Evolutionary conservation across 2,888 invertebrate genomes (phyloP).

Genomic region (Endomychus coccineus): DNA sequence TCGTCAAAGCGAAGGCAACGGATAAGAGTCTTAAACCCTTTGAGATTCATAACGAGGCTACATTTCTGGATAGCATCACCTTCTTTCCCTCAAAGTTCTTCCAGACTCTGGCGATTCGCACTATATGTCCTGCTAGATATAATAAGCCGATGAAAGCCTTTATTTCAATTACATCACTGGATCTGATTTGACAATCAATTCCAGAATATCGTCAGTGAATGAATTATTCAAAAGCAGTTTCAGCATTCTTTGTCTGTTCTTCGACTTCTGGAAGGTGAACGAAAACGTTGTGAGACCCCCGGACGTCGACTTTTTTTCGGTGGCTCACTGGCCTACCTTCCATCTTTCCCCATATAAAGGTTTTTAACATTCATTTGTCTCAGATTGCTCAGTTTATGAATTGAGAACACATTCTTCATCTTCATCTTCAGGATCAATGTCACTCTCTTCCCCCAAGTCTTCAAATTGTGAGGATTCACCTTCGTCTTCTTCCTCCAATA

Average conservation of each 20-base stretch:
- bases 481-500: too few species aligned
- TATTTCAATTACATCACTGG: too few species aligned
- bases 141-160: too few species aligned
- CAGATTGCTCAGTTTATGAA: conserved; percentile 4
- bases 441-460: conserved; percentile 7
- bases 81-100: too few species aligned
- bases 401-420: conserved; percentile 1
- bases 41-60: too few species aligned
- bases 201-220: conserved; percentile 20
- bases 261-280: conserved; percentile 21
- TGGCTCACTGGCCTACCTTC: conserved; percentile 17
- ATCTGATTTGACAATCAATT: conserved; percentile 23
- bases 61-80: too few species aligned
- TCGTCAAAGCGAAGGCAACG: too few species aligned
- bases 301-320: conserved; percentile 7
- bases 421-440: conserved; percentile 2
- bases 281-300: conserved; percentile 15
- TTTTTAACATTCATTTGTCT: conserved; percentile 4
- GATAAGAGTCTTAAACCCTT: too few species aligned
- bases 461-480: too few species aligned
- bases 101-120: too few species aligned
- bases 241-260: conserved; percentile 18
- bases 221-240: conserved; percentile 19
- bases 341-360: conserved; percentile 12
- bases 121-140: too few species aligned